Base-by-base conservation (phyloP, 2,797 vertebrate genomes). In the Enteromius thamalakanensis region DNA sequence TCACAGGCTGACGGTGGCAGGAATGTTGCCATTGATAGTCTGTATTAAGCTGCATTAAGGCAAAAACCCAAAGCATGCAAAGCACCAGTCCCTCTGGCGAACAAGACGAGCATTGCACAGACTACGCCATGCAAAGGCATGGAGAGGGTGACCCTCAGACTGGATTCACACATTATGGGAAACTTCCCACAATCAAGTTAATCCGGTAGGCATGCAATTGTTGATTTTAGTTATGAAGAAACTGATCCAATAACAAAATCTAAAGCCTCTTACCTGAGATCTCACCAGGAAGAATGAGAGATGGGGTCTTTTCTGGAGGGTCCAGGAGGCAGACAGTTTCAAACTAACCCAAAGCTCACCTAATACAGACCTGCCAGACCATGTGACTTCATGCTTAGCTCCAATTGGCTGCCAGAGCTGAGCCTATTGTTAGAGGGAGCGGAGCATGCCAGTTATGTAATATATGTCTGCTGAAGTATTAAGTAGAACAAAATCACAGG, bases 351-450 rank as follows among this genome's bases (percentile, higher is more conserved):
- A 89, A 90, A 84, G 51, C 86, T 87, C 84, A 88, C 90, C 88
- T 93, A 91, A 92, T 91, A 92, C 89, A 89, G 79, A 87, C 88
- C 82, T 85, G 89, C 80, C 62, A 23, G 70, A 86, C 82, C 92
- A 92, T 74, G 90, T 94, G 93, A 92, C 86, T 83, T 29, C 76
- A 79, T 79, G 86, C 88, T 91, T 68, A 19, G 74, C 84, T 62
- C 23, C 89, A 89, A 93, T 91, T 92, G 91, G 93, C 80, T 21
- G 37, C 62, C 78, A 47, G 23, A 17, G 85, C 76, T 82, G 64
- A 87, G 90, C 90, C 94, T 94, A 94, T 94, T 95, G 94, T 94
- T 93, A 91, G 92, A 87, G 85, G 82, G 86, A 86, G 88, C 87
- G 86, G 89, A 81, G 88, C 82, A 91, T 40, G 62, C 83, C 68